A percentile compares a stretch with the other conserved stretches of the same genome.
Evolutionary conservation across 2,888 invertebrate species (phyloP).

Genomic region (Pemphredon lugubris): DNA sequence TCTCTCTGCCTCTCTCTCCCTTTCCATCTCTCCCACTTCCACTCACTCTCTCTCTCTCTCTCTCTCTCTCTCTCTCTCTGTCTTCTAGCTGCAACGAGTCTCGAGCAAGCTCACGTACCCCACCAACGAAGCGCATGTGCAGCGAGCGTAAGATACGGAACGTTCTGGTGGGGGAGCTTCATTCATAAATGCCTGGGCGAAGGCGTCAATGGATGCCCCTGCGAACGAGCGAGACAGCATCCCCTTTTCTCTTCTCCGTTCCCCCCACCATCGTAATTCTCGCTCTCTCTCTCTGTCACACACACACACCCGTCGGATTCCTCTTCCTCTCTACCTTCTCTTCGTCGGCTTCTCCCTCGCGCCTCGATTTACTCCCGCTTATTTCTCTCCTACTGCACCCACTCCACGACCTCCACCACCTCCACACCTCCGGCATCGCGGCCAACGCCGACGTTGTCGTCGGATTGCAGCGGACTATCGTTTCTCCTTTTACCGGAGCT

Average conservation of each 20-base stretch:
- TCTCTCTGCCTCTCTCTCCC: no score
- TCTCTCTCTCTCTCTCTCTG: no score
- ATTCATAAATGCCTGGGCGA: constrained; percentile 76
- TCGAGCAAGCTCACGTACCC: no score
- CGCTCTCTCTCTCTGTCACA: no score
- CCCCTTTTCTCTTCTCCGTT: constrained; percentile 42
- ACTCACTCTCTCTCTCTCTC: no score
- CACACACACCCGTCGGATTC: no score
- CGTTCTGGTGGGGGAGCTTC: constrained; percentile 63
- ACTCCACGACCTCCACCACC: not conserved
- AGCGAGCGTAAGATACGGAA: constrained; percentile 38
- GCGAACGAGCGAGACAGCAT: constrained; percentile 67
- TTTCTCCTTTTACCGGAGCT: not conserved
- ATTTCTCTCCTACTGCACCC: not conserved
- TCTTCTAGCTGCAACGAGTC: no score
- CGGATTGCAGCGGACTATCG: not conserved
- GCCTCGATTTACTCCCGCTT: constrained; percentile 33
- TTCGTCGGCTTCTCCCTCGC: constrained; percentile 6
- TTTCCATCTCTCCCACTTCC: no score
- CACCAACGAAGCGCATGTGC: constrained; percentile 50
- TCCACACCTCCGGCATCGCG: not conserved
- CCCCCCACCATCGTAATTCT: not conserved
- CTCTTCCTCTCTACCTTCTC: constrained; percentile 37
- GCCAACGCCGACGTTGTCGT: not conserved
- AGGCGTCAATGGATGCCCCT: constrained; percentile 80